Base-by-base conservation (phyloP, 1,140 invertebrate species). In the Zaprionus lachaisei region DNA sequence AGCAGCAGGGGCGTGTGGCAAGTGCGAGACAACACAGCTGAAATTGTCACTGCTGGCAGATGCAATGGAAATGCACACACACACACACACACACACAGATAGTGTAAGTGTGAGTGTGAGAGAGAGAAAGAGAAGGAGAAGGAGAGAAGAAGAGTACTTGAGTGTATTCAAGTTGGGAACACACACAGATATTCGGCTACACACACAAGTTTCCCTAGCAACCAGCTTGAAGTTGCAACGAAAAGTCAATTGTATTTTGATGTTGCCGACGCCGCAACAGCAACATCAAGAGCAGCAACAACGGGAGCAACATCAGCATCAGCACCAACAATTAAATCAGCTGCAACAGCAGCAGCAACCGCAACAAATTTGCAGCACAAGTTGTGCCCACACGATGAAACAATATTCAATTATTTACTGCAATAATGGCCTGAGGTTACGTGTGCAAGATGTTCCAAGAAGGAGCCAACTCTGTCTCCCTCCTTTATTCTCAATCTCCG, bases 221-320 rank as follows among this genome's bases (percentile, higher is more conserved):
- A 87, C 62, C 83, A 84, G 71, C 84, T 84, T 79, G 81, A 90
- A 81, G 71, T 89, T 90, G 75, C 84, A 90, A 69, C 77, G 79
- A 85, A 89, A 89, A 90, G 84, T 89, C 85, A 89, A 89, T 90
- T 89, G 84, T 77, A 79, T 89, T 90, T 90, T 84, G 85, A 84
- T 89, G 84, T 76, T 73, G 77, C 54, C 67, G 70, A 28, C 51
- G 61, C 34, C 55, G 41, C 79, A 70, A 65, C 38, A 63, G 41
- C 79, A 70, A 64, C 38, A 63, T 47, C 64, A 56, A 37, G 24
- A 72, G 41, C 54, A 55, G n/a, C 71, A 63, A 5, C 28, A 54
- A 2, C 34, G 38, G 15, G 15, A 58, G 47, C 63, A 56, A 41
- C 41, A 79, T 24, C 44, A 54, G 7, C 71, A 63, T 7, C 37